A percentile compares a stretch with the other conserved stretches of the same genome.
Evolutionary conservation across 2,888 invertebrate genomes (phyloP).

Genomic region (Dryomyza anilis): DNA sequence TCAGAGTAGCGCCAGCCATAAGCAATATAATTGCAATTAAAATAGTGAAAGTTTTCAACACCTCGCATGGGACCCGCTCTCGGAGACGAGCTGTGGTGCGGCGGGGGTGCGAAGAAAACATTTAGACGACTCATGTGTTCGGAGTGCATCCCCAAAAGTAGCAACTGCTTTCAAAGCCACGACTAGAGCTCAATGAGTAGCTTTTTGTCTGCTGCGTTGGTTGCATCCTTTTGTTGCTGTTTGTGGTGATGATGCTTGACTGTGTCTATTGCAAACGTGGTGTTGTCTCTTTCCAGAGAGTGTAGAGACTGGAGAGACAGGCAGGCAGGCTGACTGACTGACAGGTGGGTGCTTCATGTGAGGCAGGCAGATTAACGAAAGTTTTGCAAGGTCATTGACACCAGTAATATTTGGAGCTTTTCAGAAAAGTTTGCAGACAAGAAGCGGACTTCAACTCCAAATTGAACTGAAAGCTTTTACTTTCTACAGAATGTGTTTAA

Average conservation of each 20-base stretch:
- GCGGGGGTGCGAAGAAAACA: not conserved
- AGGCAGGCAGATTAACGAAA: not conserved
- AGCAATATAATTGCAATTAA: conserved; percentile 23
- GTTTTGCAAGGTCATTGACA: not conserved
- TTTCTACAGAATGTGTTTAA: too few relatives aligned
- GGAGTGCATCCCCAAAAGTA: not conserved
- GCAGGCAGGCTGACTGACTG: too few relatives aligned
- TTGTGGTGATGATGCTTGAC: not conserved
- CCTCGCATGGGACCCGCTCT: not conserved
- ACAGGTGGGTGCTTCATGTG: not conserved
- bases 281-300: too few relatives aligned
- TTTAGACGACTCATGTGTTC: not conserved
- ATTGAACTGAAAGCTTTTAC: too few relatives aligned
- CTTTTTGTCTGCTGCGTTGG: not conserved
- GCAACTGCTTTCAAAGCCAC: conserved; percentile 3
- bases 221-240: not conserved
- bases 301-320: too few relatives aligned
- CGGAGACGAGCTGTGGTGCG: not conserved
- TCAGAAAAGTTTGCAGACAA: too few relatives aligned
- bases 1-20: too few relatives aligned
- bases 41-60: conserved; percentile 25
- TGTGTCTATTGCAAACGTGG: not conserved
- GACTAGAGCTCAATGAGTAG: not conserved
- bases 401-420: not conserved
- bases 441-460: too few relatives aligned